phyloP scores from a whole-genome alignment of 2,888 invertebrate species.

The Xanthorhoe designata region DNA sequence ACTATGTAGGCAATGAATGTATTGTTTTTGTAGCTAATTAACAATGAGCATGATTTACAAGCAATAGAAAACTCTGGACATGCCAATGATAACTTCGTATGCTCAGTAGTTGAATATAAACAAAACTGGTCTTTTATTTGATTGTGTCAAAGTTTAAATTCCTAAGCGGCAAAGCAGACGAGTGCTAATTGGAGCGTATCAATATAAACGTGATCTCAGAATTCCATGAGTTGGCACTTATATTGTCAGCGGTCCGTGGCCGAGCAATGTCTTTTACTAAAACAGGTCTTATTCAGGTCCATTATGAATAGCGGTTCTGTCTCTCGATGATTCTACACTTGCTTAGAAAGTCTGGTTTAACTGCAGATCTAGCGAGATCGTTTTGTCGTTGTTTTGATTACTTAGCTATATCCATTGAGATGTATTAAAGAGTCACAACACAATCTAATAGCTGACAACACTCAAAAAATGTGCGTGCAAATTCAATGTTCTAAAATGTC shows the following conservation, averaged over 20 bases:
- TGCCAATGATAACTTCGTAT: background rate
- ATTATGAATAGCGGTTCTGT: background rate
- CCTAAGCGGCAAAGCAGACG: background rate
- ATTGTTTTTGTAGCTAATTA: background rate
- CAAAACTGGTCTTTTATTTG: slow-evolving; percentile 8
- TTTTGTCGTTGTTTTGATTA: too few species aligned
- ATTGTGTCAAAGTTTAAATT: slow-evolving; percentile 19
- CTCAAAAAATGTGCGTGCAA: too few species aligned
- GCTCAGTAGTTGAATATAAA: background rate
- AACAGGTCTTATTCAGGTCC: background rate
- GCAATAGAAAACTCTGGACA: background rate
- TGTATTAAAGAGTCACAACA: too few species aligned
- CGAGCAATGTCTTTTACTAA: background rate
- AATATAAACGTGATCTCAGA: slow-evolving; percentile 27
- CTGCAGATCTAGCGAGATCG: too few species aligned
- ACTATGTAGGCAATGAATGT: background rate
- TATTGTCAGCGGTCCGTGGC: slow-evolving; percentile 16
- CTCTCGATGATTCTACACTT: background rate
- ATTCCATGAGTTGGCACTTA: slow-evolving; percentile 24
- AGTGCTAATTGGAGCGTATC: slow-evolving; percentile 36
- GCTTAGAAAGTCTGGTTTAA: background rate
- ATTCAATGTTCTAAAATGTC: too few species aligned
- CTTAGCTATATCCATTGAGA: too few species aligned
- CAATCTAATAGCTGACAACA: too few species aligned
- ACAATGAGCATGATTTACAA: background rate